A percentile compares a stretch with the other conserved stretches of the same genome.
phyloP scores from a whole-genome alignment of 2,888 invertebrate species.

The Parnassius orleans region DNA sequence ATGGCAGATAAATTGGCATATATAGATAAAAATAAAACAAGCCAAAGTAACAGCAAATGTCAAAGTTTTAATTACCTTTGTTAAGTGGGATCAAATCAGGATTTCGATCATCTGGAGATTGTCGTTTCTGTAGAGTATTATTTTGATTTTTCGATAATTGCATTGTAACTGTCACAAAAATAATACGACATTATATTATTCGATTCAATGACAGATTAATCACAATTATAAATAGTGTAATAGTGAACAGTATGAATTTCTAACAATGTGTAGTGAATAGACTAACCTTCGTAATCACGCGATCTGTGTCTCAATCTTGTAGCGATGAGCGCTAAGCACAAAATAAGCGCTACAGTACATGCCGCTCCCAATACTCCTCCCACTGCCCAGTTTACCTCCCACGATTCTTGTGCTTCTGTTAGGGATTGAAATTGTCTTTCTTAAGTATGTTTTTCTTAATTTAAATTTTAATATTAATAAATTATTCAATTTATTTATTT shows the following conservation, averaged over 20 bases:
- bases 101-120: constrained; percentile 89
- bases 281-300: constrained; percentile 73
- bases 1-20: too few relatives aligned
- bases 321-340: constrained; percentile 83
- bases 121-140: constrained; percentile 80
- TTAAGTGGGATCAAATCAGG: constrained; percentile 93
- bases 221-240: too few relatives aligned
- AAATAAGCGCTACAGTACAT: constrained; percentile 84
- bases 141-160: constrained; percentile 79
- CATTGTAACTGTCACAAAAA: constrained; percentile 54
- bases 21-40: too few relatives aligned
- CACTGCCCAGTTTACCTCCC: constrained; percentile 75
- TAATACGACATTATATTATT: constrained; percentile 25
- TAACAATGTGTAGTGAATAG: not conserved
- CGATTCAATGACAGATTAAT: too few relatives aligned
- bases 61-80: constrained; percentile 83
- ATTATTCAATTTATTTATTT: too few relatives aligned
- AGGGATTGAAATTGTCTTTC: too few relatives aligned
- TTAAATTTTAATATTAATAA: too few relatives aligned
- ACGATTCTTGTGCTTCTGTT: constrained; percentile 69
- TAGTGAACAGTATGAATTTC: too few relatives aligned
- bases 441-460: too few relatives aligned
- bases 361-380: constrained; percentile 87
- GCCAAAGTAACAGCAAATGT: too few relatives aligned
- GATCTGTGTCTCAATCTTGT: constrained; percentile 80